Evolutionary conservation across 2,797 vertebrate genomes (phyloP), one percentile per base, ranked within the genome.

Genomic region (Melanotaenia pygmaea): DNA sequence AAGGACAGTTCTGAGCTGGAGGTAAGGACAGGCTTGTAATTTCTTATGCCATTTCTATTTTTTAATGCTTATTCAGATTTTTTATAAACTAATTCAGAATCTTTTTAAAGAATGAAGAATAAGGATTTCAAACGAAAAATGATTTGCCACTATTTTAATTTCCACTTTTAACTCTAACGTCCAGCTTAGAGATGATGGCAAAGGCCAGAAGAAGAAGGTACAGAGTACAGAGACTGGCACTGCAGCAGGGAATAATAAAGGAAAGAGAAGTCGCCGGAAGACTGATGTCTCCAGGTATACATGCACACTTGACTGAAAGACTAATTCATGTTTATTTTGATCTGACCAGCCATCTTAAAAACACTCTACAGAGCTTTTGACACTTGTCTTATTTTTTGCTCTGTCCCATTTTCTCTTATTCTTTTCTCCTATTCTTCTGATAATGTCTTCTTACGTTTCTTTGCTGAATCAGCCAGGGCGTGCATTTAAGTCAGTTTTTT

Each of bases 241-340:
- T 80, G 84, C 89, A 81, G 86, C 90, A 72, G 91, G 90, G 68
- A 96, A 92, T 89, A 95, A 94, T 94, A 98, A 96, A 95, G 96
- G 95, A 91, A 97, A 93, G 85, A 96, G 94, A 93, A 96, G 94
- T 80, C 97, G 96, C 85, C 96, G 96, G 77, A 97, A 93, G 88
- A 65, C 80, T 4, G 95, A 95, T 7, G 61, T 79, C 34, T 85
- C 89, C 70, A 90, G 93, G 95, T 96, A 89, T 72, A 59, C 6
- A 51, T 5, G 32, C 5, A 5, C 5, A 64, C 28, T 38, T 37
- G 5, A 65, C 2, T 43, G 16, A 16, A 4, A 4, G 5, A n/a
- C 43, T 45, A 14, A 24, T 64, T 58, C 12, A 67, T 4, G 40
- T 62, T 2, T 24, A 74, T 11, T 3, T 24, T 13, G 18, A 12